Evolutionary conservation across 2,888 invertebrate genomes (phyloP), one percentile per base, ranked within the genome.

Genomic region (Cerceris rybyensis): DNA sequence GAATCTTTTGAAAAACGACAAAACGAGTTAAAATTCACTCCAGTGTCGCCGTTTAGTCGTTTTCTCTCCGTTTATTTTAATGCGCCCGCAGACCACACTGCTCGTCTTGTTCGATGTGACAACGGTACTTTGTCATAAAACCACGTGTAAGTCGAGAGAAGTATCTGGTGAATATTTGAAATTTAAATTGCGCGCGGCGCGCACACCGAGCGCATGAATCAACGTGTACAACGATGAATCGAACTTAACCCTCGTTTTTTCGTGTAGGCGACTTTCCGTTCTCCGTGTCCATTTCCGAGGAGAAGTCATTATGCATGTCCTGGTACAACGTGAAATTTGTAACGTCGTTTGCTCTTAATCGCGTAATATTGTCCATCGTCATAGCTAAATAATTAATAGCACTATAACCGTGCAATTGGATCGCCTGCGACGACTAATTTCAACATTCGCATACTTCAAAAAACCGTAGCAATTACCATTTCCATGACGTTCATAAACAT

Each of bases 41-140:
- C 28, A 28, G 41, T 17, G 50, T 7, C 39, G 42, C 42, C 60
- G 57, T 41, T 70, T 28, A 14, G 42, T 60, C 67, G 61, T 67
- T 67, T 57, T 54, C 17, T 14, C 61, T 68, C 41, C 55, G 70
- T 67, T 74, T 66, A 71, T 83, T 78, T 76, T 74, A 83, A 78
- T 83, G 67, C 28, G 61, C n/a, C 58, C 28, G 42, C 52, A 58
- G 81, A 82, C 78, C 84, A 79, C 68, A 83, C 76, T 55, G 72
- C 73, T 79, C 80, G 80, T 84, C 81, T 78, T 71, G 86, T 83
- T 83, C 83, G 78, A 74, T 55, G 76, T 75, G 85, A 87, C 87
- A 87, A 85, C 88, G 75, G 81, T 83, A 86, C 85, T 89, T 87
- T 80, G 86, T 89, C 88, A 87, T 87, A 87, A 87, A 80, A 81